Evolutionary conservation across 2,888 invertebrate species (phyloP).

Genomic region (Portevinia maculata): DNA sequence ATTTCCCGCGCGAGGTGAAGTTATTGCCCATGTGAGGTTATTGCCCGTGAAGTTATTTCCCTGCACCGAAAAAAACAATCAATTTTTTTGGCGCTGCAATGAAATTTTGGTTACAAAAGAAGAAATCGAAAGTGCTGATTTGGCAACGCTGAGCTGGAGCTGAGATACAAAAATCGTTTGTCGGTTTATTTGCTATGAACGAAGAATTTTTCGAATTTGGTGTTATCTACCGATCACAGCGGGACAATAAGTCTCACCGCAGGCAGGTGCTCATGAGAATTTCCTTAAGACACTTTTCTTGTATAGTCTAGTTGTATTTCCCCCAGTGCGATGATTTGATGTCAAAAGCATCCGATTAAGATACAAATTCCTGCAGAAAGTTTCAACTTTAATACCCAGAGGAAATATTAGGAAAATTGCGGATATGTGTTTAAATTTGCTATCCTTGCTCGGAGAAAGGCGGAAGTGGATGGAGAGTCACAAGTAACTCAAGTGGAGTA

Average conservation of each 20-base stretch:
- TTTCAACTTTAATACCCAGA: constrained; percentile 34
- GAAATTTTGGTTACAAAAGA: too few relatives aligned
- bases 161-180: constrained; percentile 35
- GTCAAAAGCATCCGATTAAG: constrained; percentile 65
- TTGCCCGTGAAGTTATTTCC: too few relatives aligned
- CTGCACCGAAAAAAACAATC: too few relatives aligned
- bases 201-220: constrained; percentile 21
- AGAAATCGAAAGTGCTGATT: too few relatives aligned
- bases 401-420: constrained; percentile 57
- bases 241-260: constrained; percentile 65
- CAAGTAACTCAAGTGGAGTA: constrained; percentile 28
- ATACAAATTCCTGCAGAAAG: constrained; percentile 43
- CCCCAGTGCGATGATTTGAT: constrained; percentile 21
- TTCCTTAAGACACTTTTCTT: constrained; percentile 21
- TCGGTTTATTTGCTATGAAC: constrained; percentile 10
- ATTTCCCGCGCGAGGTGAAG: too few relatives aligned
- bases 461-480: neutral
- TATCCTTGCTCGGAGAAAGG: constrained; percentile 15
- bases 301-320: constrained; percentile 2
- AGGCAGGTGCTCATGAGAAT: constrained; percentile 50
- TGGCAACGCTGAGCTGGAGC: too few relatives aligned
- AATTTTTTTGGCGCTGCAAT: too few relatives aligned
- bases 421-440: constrained; percentile 69
- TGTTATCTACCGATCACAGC: constrained; percentile 52
- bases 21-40: too few relatives aligned